Evolutionary conservation across 2,888 invertebrate genomes (phyloP).

Genomic region (Diloba caeruleocephala): DNA sequence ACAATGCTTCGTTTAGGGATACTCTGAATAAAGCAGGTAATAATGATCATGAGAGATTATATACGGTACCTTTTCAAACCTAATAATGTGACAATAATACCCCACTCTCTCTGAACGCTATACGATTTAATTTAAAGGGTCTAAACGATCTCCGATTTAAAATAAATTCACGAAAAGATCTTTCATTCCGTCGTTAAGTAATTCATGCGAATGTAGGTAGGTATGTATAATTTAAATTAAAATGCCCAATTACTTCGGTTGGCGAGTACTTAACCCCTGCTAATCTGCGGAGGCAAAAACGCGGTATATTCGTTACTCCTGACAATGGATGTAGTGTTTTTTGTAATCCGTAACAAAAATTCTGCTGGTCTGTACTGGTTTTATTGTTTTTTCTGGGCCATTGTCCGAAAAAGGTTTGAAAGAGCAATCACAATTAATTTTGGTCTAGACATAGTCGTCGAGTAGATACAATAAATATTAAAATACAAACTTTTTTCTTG

Average conservation of each 20-base stretch:
- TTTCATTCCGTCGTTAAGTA: constrained; percentile 23
- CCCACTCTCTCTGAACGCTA: constrained; percentile 8
- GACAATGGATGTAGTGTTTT: constrained; percentile 19
- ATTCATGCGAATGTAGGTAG: constrained; percentile 30
- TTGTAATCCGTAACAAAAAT: constrained; percentile 1
- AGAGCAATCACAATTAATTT: constrained; percentile 2
- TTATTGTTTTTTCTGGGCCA: constrained; percentile 10
- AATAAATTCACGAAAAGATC: constrained; percentile 31
- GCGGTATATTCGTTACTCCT: constrained; percentile 19
- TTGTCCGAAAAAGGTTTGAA: constrained; percentile 13
- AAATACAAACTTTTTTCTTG: not conserved
- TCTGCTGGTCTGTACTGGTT: constrained; percentile 1
- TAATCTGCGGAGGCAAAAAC: constrained; percentile 28
- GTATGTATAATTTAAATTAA: constrained; percentile 37
- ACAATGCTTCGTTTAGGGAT: too few relatives aligned
- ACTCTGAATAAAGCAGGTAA: not conserved
- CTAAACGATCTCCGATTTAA: constrained; percentile 11
- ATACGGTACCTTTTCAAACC: constrained; percentile 3
- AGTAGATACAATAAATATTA: not conserved
- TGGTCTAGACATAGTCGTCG: not conserved
- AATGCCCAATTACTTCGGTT: constrained; percentile 37
- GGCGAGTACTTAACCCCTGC: constrained; percentile 25
- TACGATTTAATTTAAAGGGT: constrained; percentile 23
- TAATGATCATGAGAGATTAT: constrained; percentile 1
- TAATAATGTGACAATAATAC: constrained; percentile 21